Conservation (phyloP, 2,888 invertebrate genomes). For the Zonitis immaculata region DNA sequence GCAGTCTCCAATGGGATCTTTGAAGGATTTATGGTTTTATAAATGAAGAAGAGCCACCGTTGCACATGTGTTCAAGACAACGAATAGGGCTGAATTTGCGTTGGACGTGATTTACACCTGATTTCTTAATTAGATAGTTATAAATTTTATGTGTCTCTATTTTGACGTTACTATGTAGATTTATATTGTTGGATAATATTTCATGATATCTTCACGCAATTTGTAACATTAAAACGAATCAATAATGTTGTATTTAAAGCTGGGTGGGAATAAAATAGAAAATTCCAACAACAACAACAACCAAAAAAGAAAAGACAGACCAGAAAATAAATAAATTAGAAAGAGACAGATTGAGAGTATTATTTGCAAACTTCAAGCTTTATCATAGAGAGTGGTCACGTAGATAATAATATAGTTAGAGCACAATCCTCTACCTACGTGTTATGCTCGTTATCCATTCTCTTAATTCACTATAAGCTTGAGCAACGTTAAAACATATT, state of each 20-base stretch:
- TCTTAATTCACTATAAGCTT: constrained; percentile 18
- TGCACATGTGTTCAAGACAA: constrained; percentile 21
- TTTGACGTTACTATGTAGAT: constrained; percentile 11
- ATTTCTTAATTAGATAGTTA: constrained; percentile 23
- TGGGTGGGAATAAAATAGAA: no score
- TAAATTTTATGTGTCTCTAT: constrained; percentile 14
- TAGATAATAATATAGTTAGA: constrained; percentile 13
- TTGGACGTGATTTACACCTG: constrained; percentile 22
- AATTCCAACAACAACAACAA: no score
- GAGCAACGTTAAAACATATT: constrained; percentile 6
- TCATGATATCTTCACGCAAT: not conserved
- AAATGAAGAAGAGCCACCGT: constrained; percentile 28
- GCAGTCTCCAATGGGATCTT: constrained; percentile 12
- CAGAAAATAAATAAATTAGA: no score
- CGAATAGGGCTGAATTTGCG: constrained; percentile 7
- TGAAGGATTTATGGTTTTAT: constrained; percentile 29
- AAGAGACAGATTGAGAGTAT: no score
- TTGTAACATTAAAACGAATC: not conserved
- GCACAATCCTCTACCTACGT: constrained; percentile 16
- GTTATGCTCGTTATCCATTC: constrained; percentile 16
- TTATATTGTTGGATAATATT: not conserved
- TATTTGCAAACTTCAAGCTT: not conserved
- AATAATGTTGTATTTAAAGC: no score
- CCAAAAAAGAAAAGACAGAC: no score
- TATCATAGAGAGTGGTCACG: constrained; percentile 10